A percentile compares a stretch with the other conserved stretches of the same genome.
Conservation (phyloP, 2,113 vertebrate genomes). For the Rhadina sibilatrix region DNA sequence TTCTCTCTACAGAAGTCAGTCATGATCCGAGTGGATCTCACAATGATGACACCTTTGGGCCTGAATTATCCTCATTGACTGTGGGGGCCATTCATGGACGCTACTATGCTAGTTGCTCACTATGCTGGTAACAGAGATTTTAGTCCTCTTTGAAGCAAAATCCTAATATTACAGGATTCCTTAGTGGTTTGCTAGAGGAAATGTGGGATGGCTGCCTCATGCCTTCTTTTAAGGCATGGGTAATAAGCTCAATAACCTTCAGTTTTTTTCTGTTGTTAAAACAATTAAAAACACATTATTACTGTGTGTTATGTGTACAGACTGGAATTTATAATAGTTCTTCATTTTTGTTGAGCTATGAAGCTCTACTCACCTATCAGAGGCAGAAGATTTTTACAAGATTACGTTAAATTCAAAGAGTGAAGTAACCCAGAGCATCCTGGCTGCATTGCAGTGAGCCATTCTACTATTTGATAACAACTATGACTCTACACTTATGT, state of each 20-base stretch:
- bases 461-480: not conserved
- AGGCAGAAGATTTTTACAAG: not conserved
- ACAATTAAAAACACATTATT: not conserved
- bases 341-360: not conserved
- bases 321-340: not conserved
- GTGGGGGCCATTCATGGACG: accelerated
- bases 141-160: not conserved
- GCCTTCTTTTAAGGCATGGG: not conserved
- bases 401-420: not conserved
- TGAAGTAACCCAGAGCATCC: not conserved
- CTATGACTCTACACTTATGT: accelerated
- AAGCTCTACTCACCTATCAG: not conserved
- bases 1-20: not conserved
- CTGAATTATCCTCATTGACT: not conserved
- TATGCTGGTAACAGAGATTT: not conserved
- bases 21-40: accelerated
- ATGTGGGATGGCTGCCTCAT: not conserved
- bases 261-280: not conserved
- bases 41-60: not conserved
- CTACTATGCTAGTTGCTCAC: not conserved
- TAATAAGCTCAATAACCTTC: not conserved
- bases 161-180: not conserved
- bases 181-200: not conserved
- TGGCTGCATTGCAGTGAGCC: not conserved
- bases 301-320: not conserved